Base-by-base conservation (phyloP, 2,888 invertebrate species). In the Ectropis crepuscularia region DNA sequence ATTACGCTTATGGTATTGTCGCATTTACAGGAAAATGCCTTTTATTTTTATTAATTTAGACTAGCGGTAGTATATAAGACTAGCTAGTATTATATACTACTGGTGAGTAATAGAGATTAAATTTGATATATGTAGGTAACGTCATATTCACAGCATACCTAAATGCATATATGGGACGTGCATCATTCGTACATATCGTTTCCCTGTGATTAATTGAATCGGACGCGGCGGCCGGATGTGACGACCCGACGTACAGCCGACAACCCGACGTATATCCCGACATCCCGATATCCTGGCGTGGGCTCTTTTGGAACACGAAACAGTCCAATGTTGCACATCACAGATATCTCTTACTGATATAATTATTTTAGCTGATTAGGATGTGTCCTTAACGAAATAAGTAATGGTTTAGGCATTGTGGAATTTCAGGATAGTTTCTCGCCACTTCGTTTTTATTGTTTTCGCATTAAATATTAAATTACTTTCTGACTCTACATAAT, bases 191-290 rank as follows among this genome's bases (percentile, higher is more conserved):
- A 76, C 77, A 74, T 74, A 75, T 79, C 77, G 78, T 77, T 61
- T 83, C 84, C 79, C 82, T 80, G 81, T 84, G 87, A 88, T 89
- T 89, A 89, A 89, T 90, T 88, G 85, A 88, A 88, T 89, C 88
- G 87, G 87, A 88, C 83, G 82, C 80, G 80, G 74, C 75, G 77
- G 76, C 71, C 85, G 84, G 85, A 85, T 82, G 82, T 80, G 81
- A 75, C 81, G 80, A 78, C 80, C 81, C 79, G 79, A 70, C 72
- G 11, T 49, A 45, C 45, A 41, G 48, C 47, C 57, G 45, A 46
- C 54, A 16, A 45, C 16, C 43, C 57, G 28, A 53, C 43, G 36
- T 53, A 43, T 36, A 53, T 28, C 80, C 81, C 79, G 78, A 70
- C 70, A 47, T 47, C 39, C 47, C 49, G 38, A 28, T 49, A 38